Conservation (phyloP, 2,797 vertebrate genomes). For the Etheostoma nigrum region DNA sequence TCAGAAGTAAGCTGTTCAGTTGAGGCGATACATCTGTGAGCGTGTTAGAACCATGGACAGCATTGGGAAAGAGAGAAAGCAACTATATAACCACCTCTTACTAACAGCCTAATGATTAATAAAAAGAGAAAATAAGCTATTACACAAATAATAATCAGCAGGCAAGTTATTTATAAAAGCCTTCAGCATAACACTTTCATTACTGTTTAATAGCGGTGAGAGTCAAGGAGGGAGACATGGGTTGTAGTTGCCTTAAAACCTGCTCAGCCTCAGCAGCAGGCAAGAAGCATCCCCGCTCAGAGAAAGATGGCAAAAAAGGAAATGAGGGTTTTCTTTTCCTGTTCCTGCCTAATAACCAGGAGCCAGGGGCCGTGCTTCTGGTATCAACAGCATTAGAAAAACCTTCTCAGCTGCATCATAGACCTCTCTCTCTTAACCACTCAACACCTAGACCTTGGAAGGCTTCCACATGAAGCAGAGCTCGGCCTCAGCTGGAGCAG, state of each 20-base stretch:
- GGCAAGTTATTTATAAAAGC: neutral
- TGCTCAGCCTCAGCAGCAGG: conserved; percentile 15
- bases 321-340: conserved; percentile 22
- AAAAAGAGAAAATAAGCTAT: neutral
- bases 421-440: conserved; percentile 47
- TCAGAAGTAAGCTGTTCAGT: no score
- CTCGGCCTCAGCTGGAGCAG: conserved; percentile 34
- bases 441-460: conserved; percentile 45
- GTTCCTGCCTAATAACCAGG: conserved; percentile 20
- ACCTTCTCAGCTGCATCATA: conserved; percentile 11
- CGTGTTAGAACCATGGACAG: no score
- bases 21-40: no score
- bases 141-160: neutral
- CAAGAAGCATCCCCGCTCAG: neutral
- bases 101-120: neutral
- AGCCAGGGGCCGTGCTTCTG: conserved; percentile 4
- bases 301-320: conserved; percentile 30
- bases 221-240: conserved; percentile 1
- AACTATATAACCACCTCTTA: neutral
- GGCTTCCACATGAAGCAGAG: conserved; percentile 28
- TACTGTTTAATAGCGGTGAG: neutral
- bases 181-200: neutral
- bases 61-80: neutral
- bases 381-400: conserved; percentile 36
- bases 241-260: conserved; percentile 10